These are phyloP conservation scores for Odontothrips loti DNA, from an alignment of 2,888 invertebrate genomes.

Conservation along the genomic window DNA sequence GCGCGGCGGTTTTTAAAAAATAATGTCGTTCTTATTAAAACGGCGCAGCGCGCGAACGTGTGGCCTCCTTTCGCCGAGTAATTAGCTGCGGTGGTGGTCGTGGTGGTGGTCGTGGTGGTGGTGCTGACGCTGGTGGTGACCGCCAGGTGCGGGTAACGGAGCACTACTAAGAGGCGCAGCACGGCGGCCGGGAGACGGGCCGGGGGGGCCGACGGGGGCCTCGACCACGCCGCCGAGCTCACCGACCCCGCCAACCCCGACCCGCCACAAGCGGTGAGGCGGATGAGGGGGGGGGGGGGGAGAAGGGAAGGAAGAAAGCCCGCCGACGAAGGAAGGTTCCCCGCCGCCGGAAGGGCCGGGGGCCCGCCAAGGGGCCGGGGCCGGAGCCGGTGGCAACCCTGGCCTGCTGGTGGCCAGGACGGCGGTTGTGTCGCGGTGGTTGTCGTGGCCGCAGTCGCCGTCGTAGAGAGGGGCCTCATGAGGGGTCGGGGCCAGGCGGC, in stretches of 20 bases:
- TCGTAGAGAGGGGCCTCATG: neutral
- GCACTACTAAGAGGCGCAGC: neutral
- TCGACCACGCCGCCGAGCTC: neutral
- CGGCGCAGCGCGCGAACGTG: no score
- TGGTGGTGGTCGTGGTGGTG: neutral
- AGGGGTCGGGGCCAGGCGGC: neutral
- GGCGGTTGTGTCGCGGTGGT: no score
- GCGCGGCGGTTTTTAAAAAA: no score
- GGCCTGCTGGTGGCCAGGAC: no score
- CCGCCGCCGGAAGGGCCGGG: neutral
- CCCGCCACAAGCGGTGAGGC: neutral
- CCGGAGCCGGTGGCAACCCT: no score
- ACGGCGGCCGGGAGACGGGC: neutral
- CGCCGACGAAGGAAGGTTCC: neutral
- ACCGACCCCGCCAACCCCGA: neutral
- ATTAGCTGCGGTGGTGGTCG: neutral
- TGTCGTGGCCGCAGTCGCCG: neutral
- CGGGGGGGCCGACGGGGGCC: no score
- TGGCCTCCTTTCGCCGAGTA: no score
- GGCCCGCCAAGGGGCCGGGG: no score
- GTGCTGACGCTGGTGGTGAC: neutral
- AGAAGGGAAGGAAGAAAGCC: neutral
- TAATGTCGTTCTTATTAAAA: no score
- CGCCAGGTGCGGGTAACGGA: slow-evolving; percentile 15
- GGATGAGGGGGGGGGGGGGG: neutral